These are phyloP conservation scores for Enteromius mattozi DNA, from an alignment of 2,797 vertebrate species.

Conservation along the genomic window DNA sequence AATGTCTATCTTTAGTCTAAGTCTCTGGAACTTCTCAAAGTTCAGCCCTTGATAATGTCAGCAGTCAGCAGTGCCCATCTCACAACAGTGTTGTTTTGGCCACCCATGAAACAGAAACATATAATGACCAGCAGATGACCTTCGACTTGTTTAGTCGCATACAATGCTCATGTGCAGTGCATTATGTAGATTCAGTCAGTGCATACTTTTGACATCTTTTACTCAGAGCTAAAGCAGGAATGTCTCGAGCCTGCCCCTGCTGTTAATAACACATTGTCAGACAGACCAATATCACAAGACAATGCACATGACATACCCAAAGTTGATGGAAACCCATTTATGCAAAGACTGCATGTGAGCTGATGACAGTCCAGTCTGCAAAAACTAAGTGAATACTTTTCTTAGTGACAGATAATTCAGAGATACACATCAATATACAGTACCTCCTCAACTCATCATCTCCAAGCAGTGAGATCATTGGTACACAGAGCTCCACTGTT, in stretches of 20 bases:
- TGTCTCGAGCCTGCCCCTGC: background rate
- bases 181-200: background rate
- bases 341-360: background rate
- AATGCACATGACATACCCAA: conserved; percentile 1
- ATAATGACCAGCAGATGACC: background rate
- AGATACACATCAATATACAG: background rate
- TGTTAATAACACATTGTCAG: background rate
- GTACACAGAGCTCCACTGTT: background rate
- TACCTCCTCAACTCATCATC: background rate
- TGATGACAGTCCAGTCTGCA: background rate
- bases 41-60: background rate
- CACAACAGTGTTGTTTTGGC: background rate
- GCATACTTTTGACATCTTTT: background rate
- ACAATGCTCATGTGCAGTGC: background rate
- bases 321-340: background rate
- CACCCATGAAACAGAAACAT: background rate
- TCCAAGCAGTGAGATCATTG: conserved; percentile 5
- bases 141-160: background rate
- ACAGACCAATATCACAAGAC: background rate
- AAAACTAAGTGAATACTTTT: conserved; percentile 12
- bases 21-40: background rate
- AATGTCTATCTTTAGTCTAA: background rate
- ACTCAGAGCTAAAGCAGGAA: conserved; percentile 6
- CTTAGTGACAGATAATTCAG: conserved; percentile 14
- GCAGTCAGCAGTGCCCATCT: background rate